Evolutionary conservation across 2,888 invertebrate species (phyloP), one percentile per base, ranked within the genome.

Genomic region (Tenthredo amoena): DNA sequence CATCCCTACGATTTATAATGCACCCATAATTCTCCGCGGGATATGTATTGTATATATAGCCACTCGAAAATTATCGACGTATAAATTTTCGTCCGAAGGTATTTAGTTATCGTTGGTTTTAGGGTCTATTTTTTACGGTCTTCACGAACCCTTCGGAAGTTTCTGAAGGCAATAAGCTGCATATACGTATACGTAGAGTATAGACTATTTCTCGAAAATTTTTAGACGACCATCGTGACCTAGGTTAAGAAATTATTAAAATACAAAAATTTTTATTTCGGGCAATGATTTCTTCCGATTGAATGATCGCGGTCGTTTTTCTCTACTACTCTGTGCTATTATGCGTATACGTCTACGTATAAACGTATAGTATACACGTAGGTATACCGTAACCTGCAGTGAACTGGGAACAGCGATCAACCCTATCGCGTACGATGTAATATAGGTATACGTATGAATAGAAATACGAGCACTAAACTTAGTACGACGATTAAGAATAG

Each of bases 401-500:
- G 71, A 71, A 34, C 37, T 37, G 9, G 10, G 34, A 34, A 50
- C 50, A 18, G 50, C 50, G 77, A 77, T 50, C 77, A 77, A 77
- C 31, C 77, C 50, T 77, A 77, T 76, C 77, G 77, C 68, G 68
- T 34, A 68, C 68, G 6, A 31, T 34, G 15, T 34, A 12, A 31
- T 47, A 26, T 68, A 68, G 68, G 12, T 55, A 26, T 26, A 26
- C 26, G 26, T 77, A 43, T 40, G 74, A 71, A 71, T 71, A 71
- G 71, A 74, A 55, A 77, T 77, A 50, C 55, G 77, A 77, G 55
- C 50, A 77, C 55, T 50, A 12, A 55, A 71, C 71, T 18, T 15
- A 37, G 76, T 50, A 77, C 77, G 77, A 1, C 58, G 81, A 81
- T 81, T 81, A 37, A 81, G 81, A 81, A 81, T 81, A 81, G 84